Evolutionary conservation across 2,113 vertebrate species (phyloP), one percentile per base, ranked within the genome.

Genomic region (Aphyosemion australe): DNA sequence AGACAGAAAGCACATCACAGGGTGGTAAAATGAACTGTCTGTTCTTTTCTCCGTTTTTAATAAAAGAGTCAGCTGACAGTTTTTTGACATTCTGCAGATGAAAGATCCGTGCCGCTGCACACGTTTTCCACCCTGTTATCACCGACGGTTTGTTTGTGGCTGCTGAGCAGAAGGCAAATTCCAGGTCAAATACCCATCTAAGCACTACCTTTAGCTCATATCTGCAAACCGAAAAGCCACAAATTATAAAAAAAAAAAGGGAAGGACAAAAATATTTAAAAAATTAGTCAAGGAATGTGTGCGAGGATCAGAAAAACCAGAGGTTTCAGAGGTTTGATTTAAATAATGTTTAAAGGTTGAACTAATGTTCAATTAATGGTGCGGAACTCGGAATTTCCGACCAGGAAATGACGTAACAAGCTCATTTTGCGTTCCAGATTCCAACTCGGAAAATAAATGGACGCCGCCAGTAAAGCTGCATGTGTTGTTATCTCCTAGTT

Each of bases 61-160:
- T 78, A 26, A 26, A 26, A 26, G 26, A 26, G 26, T 26, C 26
- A 55, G 46, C 43, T 77, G 81, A 87, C 83, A 86, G 45, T 46
- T 54, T 54, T 26, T 18, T 54, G 31, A 37, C 52, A 37, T 79
- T 79, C 84, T 74, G 55, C 73, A 83, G 76, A 82, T 84, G 78
- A 83, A 77, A 84, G 78, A 74, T 84, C 79, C 55, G 57, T 73
- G 67, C 61, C 60, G 45, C 66, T 56, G 65, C 20, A 31, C 77
- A 75, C 83, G 83, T 79, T 85, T 87, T 75, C 79, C 76, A 78
- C 79, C 81, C 83, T 88, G 75, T 87, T 69, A 88, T 88, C 76
- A 81, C 54, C n/a, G 21, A 72, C 50, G 39, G 62, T 65, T 75
- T 37, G 34, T 67, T 76, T 59, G 76, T 73, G 71, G 52, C 70